phyloP scores from a whole-genome alignment of 2,888 invertebrate species.

The Clistopyga incitator region DNA sequence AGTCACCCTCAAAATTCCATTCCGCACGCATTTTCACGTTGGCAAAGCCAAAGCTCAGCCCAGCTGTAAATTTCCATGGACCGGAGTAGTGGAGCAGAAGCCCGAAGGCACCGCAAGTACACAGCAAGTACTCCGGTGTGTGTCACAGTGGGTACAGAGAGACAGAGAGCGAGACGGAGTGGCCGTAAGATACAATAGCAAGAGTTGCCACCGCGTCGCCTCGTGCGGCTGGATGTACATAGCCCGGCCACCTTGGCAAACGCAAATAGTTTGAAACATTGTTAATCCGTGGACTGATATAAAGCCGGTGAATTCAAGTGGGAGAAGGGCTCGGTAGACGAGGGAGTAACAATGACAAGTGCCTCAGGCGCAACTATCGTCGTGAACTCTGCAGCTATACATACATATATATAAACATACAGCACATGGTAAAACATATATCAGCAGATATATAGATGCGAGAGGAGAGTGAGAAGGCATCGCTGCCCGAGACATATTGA shows the following conservation, averaged over 20 bases:
- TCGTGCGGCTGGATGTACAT: constrained; percentile 56
- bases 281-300: constrained; percentile 72
- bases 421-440: constrained; percentile 13
- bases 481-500: constrained; percentile 19
- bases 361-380: constrained; percentile 62
- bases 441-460: not conserved
- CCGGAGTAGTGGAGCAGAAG: constrained; percentile 6
- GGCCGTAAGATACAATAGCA: constrained; percentile 56
- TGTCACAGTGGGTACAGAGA: constrained; percentile 47
- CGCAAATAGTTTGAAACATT: constrained; percentile 74
- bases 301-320: constrained; percentile 40
- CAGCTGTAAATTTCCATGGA: constrained; percentile 7
- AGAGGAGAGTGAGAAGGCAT: constrained; percentile 4
- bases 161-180: constrained; percentile 40
- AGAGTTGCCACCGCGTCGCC: constrained; percentile 53
- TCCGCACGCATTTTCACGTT: constrained; percentile 16
- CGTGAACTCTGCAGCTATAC: constrained; percentile 55
- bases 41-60: not conserved
- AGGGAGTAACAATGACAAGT: constrained; percentile 63
- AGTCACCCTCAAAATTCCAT: not conserved
- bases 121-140: constrained; percentile 46
- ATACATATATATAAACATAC: not conserved
- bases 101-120: constrained; percentile 57
- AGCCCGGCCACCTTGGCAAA: constrained; percentile 59
- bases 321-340: constrained; percentile 43